Conservation (phyloP, 2,113 vertebrate genomes). For the Pelmatolapia mariae region DNA sequence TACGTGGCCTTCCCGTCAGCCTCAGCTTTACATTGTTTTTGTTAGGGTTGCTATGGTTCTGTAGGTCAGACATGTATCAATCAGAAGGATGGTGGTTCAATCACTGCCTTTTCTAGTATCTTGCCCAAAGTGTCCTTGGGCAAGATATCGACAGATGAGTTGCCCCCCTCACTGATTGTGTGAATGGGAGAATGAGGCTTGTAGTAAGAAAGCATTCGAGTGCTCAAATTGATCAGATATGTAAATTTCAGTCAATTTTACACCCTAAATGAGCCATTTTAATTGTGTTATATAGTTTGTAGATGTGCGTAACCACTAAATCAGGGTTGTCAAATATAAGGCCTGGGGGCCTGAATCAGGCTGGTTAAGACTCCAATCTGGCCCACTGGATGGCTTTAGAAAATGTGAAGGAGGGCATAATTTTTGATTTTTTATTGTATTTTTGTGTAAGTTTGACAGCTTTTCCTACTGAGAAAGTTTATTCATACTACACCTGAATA, state of each 20-base stretch:
- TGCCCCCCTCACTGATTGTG: background rate
- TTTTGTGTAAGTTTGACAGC: background rate
- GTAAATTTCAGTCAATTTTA: background rate
- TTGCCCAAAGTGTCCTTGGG: background rate
- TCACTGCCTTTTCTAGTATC: background rate
- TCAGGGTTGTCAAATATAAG: background rate
- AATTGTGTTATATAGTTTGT: background rate
- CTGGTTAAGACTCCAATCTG: accelerated
- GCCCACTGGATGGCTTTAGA: background rate
- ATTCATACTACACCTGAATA: background rate
- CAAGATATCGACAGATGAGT: accelerated
- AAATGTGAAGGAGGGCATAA: background rate
- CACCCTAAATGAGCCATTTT: background rate
- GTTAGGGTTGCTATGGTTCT: background rate
- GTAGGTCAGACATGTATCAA: background rate
- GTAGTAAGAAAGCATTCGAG: background rate
- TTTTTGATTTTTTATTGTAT: background rate
- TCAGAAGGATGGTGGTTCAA: background rate
- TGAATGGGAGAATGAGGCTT: background rate
- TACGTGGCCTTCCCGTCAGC: background rate
- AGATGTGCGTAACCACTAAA: background rate
- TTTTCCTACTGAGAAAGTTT: background rate
- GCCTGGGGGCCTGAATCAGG: background rate
- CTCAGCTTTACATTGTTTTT: background rate
- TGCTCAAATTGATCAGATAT: background rate